Percentiles rank a stretch among this genome's conserved stretches.
Conservation (phyloP, 2,113 vertebrate species). For the Sapajus apella region DNA sequence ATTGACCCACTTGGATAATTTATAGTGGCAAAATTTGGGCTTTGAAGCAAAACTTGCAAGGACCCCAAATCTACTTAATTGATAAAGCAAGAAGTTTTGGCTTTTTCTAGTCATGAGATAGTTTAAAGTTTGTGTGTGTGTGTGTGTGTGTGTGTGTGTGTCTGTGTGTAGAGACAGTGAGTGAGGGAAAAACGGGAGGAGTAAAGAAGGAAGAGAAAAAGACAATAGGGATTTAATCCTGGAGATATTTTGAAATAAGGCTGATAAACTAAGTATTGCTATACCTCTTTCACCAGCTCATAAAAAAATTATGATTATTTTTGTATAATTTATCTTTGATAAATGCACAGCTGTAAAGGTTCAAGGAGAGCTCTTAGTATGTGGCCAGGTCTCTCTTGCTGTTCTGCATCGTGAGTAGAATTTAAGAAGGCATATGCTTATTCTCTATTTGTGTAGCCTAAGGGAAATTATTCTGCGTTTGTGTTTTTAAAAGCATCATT, state of each 20-base stretch:
- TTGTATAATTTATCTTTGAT: background rate
- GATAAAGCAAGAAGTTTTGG: background rate
- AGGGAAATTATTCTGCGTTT: background rate
- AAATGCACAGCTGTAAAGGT: background rate
- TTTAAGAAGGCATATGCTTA: background rate
- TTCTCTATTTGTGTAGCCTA: slow-evolving; percentile 19
- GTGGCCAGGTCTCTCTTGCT: background rate
- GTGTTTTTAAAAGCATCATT: background rate
- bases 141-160: background rate
- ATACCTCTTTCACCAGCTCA: background rate
- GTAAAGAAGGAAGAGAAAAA: background rate
- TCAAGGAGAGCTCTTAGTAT: background rate
- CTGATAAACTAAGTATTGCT: slow-evolving; percentile 30
- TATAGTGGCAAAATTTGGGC: background rate
- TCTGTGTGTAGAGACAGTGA: background rate
- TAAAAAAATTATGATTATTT: background rate
- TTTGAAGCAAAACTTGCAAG: background rate
- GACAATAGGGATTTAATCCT: background rate
- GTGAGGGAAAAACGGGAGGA: background rate
- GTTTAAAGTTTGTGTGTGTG: background rate
- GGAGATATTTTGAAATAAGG: slow-evolving; percentile 33
- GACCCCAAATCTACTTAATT: background rate
- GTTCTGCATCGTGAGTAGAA: background rate
- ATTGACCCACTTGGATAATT: background rate
- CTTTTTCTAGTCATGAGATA: background rate